Percentiles rank a stretch among this genome's conserved stretches.
phyloP scores from a whole-genome alignment of 2,888 invertebrate species.

The Erebia palarica region DNA sequence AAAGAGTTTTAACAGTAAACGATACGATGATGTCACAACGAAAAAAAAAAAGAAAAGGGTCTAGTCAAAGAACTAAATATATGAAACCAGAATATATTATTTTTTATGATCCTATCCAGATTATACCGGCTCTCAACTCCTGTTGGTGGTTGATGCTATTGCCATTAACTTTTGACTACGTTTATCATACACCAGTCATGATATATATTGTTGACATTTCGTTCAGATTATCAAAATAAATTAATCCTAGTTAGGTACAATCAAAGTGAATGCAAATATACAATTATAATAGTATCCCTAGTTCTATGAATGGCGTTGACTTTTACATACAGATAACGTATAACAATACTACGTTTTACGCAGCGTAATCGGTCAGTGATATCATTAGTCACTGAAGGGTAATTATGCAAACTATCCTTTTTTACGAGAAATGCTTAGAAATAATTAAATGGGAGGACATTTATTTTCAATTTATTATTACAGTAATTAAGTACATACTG shows the following conservation, averaged over 20 bases:
- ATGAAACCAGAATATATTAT: not conserved
- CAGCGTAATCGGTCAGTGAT: constrained; percentile 30
- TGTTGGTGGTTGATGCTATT: not conserved
- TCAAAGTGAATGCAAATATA: too few relatives aligned
- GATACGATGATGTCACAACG: not conserved
- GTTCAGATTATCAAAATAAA: too few relatives aligned
- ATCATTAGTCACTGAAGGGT: constrained; percentile 27
- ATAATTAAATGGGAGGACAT: constrained; percentile 11
- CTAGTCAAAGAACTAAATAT: not conserved
- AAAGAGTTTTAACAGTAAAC: not conserved
- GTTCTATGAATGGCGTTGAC: constrained; percentile 6
- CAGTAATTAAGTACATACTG: not conserved
- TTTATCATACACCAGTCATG: not conserved
- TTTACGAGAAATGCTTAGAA: constrained; percentile 9
- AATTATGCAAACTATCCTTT: constrained; percentile 29
- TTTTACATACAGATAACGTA: constrained; percentile 13
- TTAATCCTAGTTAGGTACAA: too few relatives aligned
- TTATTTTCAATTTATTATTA: constrained; percentile 18
- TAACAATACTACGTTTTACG: constrained; percentile 24
- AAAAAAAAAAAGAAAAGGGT: not conserved
- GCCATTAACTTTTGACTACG: not conserved
- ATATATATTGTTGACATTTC: too few relatives aligned
- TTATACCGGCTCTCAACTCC: not conserved
- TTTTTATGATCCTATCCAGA: not conserved
- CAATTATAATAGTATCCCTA: not conserved